Evolutionary conservation across 2,888 invertebrate species (phyloP), one percentile per base, ranked within the genome.

Genomic region (Dasysyrphus tricinctus): DNA sequence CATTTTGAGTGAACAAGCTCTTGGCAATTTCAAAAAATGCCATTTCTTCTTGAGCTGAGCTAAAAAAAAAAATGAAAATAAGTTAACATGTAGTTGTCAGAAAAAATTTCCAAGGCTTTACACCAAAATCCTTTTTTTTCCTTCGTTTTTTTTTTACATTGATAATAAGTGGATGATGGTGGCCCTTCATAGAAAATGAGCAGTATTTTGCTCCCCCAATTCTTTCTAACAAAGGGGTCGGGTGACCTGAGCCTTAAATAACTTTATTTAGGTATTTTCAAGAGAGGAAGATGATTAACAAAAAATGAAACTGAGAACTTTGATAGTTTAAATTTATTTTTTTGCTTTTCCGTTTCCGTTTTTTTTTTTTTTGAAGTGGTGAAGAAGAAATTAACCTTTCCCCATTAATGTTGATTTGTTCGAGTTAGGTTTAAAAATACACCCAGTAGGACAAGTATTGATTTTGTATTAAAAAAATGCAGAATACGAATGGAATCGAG

Each of bases 1-100:
- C 56, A 81, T 81, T 81, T 56, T 42, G 54, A 77, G 75, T 76
- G 59, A 76, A 80, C 83, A 70, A 69, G 61, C 81, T 76, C 70
- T 69, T 70, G 78, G 70, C 32, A 72, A 49, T 70, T 70, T 29
- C 49, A 16, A 39, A 65, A 82, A 72, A 57, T 77, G 37, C 29
- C 37, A 56, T 67, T 78, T 67, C 42, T 72, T 70, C 57, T 76
- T 67, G 57, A 80, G 69, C 24, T 54, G 12, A 74, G 54, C 2
- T n/a, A 34, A 42, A 6, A 70, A 19, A 51, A 69, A 24, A 24
- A 12, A 51, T 63, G 24, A 24, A 12, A 76, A 24, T 24, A 56
- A 54, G 54, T 69, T 37, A 69, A 37, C 8, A 37, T 69, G 67
- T 37, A 37, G 4, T 12, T 39, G 42, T 24, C 7, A 11, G 42